A percentile compares a stretch with the other conserved stretches of the same genome.
phyloP scores from a whole-genome alignment of 1,140 invertebrate species.

The Atta texana region DNA sequence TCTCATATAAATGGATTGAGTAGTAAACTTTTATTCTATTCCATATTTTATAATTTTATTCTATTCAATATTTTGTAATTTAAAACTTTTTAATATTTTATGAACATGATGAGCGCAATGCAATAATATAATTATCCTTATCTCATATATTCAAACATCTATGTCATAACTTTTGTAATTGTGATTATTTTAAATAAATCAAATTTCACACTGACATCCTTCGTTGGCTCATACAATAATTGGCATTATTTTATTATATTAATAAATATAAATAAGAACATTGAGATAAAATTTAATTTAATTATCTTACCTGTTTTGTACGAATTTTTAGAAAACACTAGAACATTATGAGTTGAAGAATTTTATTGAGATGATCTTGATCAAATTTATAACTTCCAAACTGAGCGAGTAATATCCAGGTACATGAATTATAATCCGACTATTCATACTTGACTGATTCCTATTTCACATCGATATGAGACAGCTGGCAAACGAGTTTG shows the following conservation, averaged over 20 bases:
- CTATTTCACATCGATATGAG: neutral
- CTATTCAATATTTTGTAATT: no score
- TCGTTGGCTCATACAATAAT: no score
- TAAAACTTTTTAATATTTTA: no score
- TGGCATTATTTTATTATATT: neutral
- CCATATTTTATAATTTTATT: no score
- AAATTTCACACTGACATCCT: no score
- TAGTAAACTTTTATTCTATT: no score
- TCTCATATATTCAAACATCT: neutral
- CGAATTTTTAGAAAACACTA: neutral
- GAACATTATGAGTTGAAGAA: neutral
- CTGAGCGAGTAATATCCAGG: neutral
- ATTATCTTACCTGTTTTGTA: neutral
- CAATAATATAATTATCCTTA: neutral
- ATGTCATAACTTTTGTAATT: neutral
- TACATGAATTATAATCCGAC: neutral
- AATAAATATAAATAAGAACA: slow-evolving; percentile 2
- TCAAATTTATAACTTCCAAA: neutral
- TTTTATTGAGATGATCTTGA: neutral
- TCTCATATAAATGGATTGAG: no score
- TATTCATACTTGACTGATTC: slow-evolving; percentile 14
- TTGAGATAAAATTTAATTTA: slow-evolving; percentile 16
- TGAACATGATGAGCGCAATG: no score
- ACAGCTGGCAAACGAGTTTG: neutral
- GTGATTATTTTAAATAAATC: no score